Evolutionary conservation across 2,888 invertebrate genomes (phyloP).

Genomic region (Trissoscelio sp.): DNA sequence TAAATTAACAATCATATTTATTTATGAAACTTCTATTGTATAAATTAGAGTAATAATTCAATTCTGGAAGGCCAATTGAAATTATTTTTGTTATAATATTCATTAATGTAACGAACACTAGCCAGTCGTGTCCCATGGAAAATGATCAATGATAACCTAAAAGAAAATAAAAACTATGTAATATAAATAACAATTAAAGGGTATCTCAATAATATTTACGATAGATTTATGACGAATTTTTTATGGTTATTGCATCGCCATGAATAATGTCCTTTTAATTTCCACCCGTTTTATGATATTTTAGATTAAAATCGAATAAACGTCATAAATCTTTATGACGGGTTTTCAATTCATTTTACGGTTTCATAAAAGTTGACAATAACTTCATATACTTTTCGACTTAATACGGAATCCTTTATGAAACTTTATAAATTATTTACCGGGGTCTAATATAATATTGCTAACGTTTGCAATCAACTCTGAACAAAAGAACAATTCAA

Average conservation of each 20-base stretch:
- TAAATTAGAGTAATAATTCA: no score
- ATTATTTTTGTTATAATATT: no score
- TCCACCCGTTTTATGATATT: slow-evolving; percentile 19
- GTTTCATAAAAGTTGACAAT: slow-evolving; percentile 29
- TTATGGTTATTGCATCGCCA: not conserved
- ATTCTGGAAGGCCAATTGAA: no score
- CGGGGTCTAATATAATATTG: slow-evolving; percentile 1
- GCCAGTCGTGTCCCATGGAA: no score
- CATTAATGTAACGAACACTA: no score
- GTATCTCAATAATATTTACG: not conserved
- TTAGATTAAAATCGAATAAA: slow-evolving; percentile 27
- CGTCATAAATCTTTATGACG: slow-evolving; percentile 32
- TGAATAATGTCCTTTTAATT: slow-evolving; percentile 6
- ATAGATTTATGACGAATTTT: slow-evolving; percentile 7
- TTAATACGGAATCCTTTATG: slow-evolving; percentile 27
- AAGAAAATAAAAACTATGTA: no score
- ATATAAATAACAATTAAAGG: not conserved
- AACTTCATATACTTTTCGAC: slow-evolving; percentile 30
- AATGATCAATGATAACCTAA: no score
- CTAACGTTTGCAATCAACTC: not conserved
- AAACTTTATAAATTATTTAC: slow-evolving; percentile 26
- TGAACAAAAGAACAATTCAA: slow-evolving; percentile 5
- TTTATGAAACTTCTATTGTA: not conserved
- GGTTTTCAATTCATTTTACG: slow-evolving; percentile 27
- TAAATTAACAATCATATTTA: not conserved